Conservation (phyloP, 2,888 invertebrate species). For the Venustoraphidia nigricollis region DNA sequence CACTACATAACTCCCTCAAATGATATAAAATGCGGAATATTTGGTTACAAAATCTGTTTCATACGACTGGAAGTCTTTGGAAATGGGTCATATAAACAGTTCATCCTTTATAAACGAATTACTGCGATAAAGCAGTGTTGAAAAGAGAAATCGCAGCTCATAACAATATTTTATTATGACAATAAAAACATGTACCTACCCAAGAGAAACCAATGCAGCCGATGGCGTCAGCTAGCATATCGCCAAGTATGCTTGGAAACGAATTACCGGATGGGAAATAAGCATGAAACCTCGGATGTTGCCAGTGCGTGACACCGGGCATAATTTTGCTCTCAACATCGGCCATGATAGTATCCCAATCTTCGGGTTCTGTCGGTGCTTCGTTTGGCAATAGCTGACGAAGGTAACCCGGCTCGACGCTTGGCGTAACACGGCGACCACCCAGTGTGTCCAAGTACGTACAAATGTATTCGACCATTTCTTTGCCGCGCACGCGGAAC, state of each 20-base stretch:
- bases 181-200: conserved; percentile 36
- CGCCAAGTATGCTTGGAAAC: conserved; percentile 91
- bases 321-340: conserved; percentile 86
- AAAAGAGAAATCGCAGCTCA: no score
- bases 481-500: conserved; percentile 72
- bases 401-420: conserved; percentile 84
- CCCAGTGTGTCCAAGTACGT: conserved; percentile 70
- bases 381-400: conserved; percentile 59
- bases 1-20: no score
- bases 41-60: no score
- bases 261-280: conserved; percentile 98
- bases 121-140: no score
- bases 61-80: no score
- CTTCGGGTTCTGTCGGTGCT: conserved; percentile 68
- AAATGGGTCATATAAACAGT: no score
- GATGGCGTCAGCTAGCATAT: conserved; percentile 92
- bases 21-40: no score
- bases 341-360: conserved; percentile 76
- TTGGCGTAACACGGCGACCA: conserved; percentile 72
- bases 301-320: conserved; percentile 97
- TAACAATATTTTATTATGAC: no score
- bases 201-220: conserved; percentile 98
- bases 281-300: conserved; percentile 96
- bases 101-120: no score
- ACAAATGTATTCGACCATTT: conserved; percentile 94